phyloP scores from a whole-genome alignment of 2,797 vertebrate genomes.

The Megaceryle alcyon region DNA sequence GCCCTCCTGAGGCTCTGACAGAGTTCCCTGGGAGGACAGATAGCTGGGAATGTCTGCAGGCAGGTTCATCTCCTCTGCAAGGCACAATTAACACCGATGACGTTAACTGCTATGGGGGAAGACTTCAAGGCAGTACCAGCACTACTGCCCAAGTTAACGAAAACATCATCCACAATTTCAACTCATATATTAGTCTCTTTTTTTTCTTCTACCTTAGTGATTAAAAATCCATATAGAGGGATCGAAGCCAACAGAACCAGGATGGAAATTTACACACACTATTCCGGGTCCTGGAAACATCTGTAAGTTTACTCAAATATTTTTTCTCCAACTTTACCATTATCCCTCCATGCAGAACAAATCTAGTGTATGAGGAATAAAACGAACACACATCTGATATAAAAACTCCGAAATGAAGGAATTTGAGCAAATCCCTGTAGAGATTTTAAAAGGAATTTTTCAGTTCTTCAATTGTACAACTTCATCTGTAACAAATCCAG shows the following conservation, averaged over 20 bases:
- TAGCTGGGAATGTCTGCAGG: conserved; percentile 87
- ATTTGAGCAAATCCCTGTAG: background rate
- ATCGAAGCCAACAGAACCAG: background rate
- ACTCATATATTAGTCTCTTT: background rate
- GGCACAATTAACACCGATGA: background rate
- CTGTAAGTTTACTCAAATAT: background rate
- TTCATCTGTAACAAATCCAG: background rate
- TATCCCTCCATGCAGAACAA: background rate
- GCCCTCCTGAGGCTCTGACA: conserved; percentile 86
- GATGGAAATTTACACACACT: background rate
- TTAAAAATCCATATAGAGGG: background rate
- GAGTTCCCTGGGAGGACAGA: conserved; percentile 85
- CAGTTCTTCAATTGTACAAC: background rate
- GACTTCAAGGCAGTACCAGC: background rate
- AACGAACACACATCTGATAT: background rate
- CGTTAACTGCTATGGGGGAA: background rate
- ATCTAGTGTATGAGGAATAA: background rate
- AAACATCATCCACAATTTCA: background rate
- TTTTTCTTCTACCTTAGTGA: background rate
- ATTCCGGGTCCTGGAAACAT: background rate
- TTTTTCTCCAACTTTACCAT: background rate
- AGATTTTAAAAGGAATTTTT: background rate
- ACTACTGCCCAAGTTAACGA: background rate
- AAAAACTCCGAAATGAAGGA: background rate
- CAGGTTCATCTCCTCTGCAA: conserved; percentile 86